A percentile compares a stretch with the other conserved stretches of the same genome.
Conservation (phyloP, 2,113 vertebrate genomes). For the Lutjanus erythropterus region DNA sequence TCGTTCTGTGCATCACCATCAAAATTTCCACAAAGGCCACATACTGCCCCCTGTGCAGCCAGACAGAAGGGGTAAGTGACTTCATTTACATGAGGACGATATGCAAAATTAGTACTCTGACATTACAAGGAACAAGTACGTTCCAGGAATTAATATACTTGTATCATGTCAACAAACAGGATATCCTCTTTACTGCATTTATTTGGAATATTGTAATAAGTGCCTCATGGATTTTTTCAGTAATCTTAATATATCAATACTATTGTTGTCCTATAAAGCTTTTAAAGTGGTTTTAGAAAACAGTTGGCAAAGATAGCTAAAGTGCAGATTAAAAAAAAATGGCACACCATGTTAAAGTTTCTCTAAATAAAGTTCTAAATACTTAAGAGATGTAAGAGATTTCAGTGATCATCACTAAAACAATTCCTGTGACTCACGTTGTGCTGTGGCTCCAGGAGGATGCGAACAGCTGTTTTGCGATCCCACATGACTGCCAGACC, state of each 20-base stretch:
- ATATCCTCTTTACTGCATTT: neutral
- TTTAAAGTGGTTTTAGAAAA: neutral
- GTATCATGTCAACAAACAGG: neutral
- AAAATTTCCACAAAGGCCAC: slow-evolving; percentile 96
- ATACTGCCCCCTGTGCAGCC: slow-evolving; percentile 87
- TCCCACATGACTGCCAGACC: slow-evolving; percentile 95
- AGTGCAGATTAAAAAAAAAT: neutral
- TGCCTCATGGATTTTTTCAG: neutral
- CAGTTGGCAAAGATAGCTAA: neutral
- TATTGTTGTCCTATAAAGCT: neutral
- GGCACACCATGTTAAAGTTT: neutral
- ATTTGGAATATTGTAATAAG: neutral
- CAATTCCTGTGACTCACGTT: slow-evolving; percentile 79
- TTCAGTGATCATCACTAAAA: neutral
- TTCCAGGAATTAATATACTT: neutral
- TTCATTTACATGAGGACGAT: neutral
- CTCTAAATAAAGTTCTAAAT: neutral
- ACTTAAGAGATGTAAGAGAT: neutral
- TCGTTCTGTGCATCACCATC: slow-evolving; percentile 91
- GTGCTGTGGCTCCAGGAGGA: slow-evolving; percentile 88
- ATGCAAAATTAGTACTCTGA: neutral
- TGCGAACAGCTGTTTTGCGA: slow-evolving; percentile 90
- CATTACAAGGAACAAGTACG: neutral
- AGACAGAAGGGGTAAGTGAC: slow-evolving; percentile 15
- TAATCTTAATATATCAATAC: neutral